Evolutionary conservation across 2,797 vertebrate species (phyloP), one percentile per base, ranked within the genome.

Genomic region (Poecilia velifera): DNA sequence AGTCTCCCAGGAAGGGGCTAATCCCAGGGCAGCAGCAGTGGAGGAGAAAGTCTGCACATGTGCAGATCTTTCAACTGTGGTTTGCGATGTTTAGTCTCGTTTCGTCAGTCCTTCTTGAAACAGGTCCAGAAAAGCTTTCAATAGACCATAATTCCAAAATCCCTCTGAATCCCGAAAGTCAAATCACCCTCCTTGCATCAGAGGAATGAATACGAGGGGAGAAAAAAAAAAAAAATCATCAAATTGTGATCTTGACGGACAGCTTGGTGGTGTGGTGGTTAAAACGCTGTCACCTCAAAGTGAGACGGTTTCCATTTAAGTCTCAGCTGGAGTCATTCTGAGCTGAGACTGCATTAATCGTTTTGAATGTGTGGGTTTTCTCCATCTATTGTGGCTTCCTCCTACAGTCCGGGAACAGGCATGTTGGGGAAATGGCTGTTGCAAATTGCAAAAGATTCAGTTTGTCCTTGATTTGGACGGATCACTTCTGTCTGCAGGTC

Each of bases 61-160:
- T 91, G 72, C 92, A 92, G 87, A 95, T 95, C 95, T 96, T 91
- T 94, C 94, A 90, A 94, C 93, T 91, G 92, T 43, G 93, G 86
- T 90, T 87, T 86, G 93, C 9, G 82, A 90, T 94, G 96, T 96
- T 96, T 96, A 93, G 96, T 96, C 95, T 96, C 95, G 95, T 95
- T 89, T 95, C 84, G 93, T 97, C 96, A 96, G 95, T 96, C 95
- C 85, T 92, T 96, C 93, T 97, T 97, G 97, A 97, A 96, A 91
- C 80, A 81, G 75, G 95, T 97, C 97, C 97, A 98, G 96, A 96
- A 97, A 97, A 97, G 97, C 97, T 97, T 97, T 98, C 97, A 97
- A 96, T 96, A 86, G 90, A 49, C 80, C 91, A 95, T 96, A 95
- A 96, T 95, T 94, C 94, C 68, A 79, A 74, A 51, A 86, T 91